Evolutionary conservation across 1,140 invertebrate genomes (phyloP).

Genomic region (Zaprionus ornatus): DNA sequence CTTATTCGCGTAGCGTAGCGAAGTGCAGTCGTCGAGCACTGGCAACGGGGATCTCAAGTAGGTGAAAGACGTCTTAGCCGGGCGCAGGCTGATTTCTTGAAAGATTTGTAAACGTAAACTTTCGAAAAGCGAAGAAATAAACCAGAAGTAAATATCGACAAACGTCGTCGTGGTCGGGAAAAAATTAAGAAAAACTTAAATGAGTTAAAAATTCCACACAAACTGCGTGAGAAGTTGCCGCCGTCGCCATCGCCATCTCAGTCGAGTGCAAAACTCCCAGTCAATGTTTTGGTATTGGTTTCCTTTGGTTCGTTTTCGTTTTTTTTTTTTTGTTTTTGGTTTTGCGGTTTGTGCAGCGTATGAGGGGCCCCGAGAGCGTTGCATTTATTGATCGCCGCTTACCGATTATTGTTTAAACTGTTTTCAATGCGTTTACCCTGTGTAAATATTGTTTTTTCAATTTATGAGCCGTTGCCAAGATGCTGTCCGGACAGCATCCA

Average conservation of each 20-base stretch:
- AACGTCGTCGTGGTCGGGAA: slow-evolving; percentile 44
- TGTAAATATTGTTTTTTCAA: slow-evolving; percentile 81
- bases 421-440: slow-evolving; percentile 81
- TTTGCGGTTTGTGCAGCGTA: slow-evolving; percentile 31
- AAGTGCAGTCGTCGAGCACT: slow-evolving; percentile 9
- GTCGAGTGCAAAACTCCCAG: slow-evolving; percentile 18
- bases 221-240: slow-evolving; percentile 80
- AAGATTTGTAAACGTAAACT: slow-evolving; percentile 79
- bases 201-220: slow-evolving; percentile 78
- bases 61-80: slow-evolving; percentile 65
- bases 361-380: slow-evolving; percentile 12
- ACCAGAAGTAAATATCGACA: slow-evolving; percentile 77
- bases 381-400: slow-evolving; percentile 78
- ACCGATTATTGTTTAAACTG: slow-evolving; percentile 82
- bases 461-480: slow-evolving; percentile 59
- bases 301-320: slow-evolving; percentile 5
- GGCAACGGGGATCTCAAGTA: slow-evolving; percentile 43
- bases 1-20: not conserved
- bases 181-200: slow-evolving; percentile 80
- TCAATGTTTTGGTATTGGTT: slow-evolving; percentile 16
- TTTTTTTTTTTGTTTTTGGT: slow-evolving; percentile 21
- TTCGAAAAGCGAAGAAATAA: slow-evolving; percentile 71
- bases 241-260: slow-evolving; percentile 20
- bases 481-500: not conserved
- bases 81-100: slow-evolving; percentile 66